These are phyloP conservation scores for Pogonophryne albipinna DNA, from an alignment of 2,797 vertebrate genomes.

Conservation along the genomic window DNA sequence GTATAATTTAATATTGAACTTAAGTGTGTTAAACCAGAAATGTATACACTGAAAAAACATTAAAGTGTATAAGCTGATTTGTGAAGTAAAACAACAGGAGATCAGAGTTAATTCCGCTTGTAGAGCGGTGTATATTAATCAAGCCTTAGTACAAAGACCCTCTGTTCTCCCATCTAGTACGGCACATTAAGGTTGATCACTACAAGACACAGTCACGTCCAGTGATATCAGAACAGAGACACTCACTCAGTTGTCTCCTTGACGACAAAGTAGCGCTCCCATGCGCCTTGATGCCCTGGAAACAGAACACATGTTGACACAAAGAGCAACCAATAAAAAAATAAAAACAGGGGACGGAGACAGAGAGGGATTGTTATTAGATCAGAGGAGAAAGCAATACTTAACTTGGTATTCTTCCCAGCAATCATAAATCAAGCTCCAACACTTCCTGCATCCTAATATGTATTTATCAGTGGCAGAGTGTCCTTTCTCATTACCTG, in stretches of 20 bases:
- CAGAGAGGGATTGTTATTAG: slow-evolving; percentile 63
- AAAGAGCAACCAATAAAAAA: slow-evolving; percentile 58
- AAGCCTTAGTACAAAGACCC: slow-evolving; percentile 72
- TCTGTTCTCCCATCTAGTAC: slow-evolving; percentile 57
- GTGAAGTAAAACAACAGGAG: slow-evolving; percentile 62
- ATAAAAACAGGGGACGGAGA: slow-evolving; percentile 38
- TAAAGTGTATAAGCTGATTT: slow-evolving; percentile 32
- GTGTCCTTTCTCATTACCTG: slow-evolving; percentile 37
- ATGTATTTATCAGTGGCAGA: slow-evolving; percentile 29
- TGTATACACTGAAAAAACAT: background rate
- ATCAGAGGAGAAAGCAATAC: slow-evolving; percentile 48
- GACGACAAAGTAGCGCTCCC: slow-evolving; percentile 78
- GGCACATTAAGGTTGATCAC: slow-evolving; percentile 69
- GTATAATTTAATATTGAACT: background rate
- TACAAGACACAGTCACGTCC: slow-evolving; percentile 78
- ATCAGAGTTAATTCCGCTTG: slow-evolving; percentile 33
- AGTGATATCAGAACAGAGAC: slow-evolving; percentile 82
- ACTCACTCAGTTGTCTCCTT: slow-evolving; percentile 85
- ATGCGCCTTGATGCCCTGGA: slow-evolving; percentile 81
- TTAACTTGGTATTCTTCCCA: slow-evolving; percentile 44
- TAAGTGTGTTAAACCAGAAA: slow-evolving; percentile 7
- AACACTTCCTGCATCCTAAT: slow-evolving; percentile 12
- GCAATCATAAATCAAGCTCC: slow-evolving; percentile 43
- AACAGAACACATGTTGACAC: slow-evolving; percentile 80
- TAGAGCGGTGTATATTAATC: slow-evolving; percentile 45